These are phyloP conservation scores for Oppia nitens DNA, from an alignment of 1,140 invertebrate species.

Conservation along the genomic window DNA sequence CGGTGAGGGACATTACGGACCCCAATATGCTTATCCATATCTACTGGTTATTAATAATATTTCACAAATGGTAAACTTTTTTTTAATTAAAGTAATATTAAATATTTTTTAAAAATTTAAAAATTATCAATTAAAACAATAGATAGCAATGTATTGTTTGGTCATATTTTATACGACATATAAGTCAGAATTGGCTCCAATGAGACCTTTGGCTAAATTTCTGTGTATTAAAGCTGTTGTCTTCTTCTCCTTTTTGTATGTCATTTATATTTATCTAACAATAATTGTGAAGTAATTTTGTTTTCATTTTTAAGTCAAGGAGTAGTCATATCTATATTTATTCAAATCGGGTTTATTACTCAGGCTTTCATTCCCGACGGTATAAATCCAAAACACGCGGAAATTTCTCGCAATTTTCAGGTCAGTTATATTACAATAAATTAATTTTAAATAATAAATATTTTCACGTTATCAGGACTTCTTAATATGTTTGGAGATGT, in stretches of 20 bases:
- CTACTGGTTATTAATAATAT: conserved; percentile 79
- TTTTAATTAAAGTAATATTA: conserved; percentile 5
- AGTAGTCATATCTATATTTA: conserved; percentile 67
- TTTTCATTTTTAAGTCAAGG: conserved; percentile 51
- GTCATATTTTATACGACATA: conserved; percentile 84
- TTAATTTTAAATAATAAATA: too few species aligned
- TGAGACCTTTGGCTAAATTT: conserved; percentile 87
- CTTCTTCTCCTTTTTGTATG: conserved; percentile 96
- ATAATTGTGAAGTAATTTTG: background rate
- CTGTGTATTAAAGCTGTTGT: conserved; percentile 95
- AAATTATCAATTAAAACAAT: conserved; percentile 16
- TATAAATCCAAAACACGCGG: conserved; percentile 37
- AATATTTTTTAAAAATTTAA: conserved; percentile 17
- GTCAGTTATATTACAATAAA: conserved; percentile 30
- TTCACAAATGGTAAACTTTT: conserved; percentile 60
- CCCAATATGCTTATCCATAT: conserved; percentile 66
- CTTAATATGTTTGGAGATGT: conserved; percentile 94
- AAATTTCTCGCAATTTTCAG: conserved; percentile 48
- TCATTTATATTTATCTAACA: conserved; percentile 22
- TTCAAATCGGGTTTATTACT: conserved; percentile 54
- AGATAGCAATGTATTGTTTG: conserved; percentile 78
- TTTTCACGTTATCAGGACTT: too few species aligned
- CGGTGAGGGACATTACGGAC: conserved; percentile 70
- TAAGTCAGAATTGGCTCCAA: conserved; percentile 63
- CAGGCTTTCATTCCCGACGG: conserved; percentile 46